phyloP scores from a whole-genome alignment of 2,888 invertebrate species.

The Suillia variegata region DNA sequence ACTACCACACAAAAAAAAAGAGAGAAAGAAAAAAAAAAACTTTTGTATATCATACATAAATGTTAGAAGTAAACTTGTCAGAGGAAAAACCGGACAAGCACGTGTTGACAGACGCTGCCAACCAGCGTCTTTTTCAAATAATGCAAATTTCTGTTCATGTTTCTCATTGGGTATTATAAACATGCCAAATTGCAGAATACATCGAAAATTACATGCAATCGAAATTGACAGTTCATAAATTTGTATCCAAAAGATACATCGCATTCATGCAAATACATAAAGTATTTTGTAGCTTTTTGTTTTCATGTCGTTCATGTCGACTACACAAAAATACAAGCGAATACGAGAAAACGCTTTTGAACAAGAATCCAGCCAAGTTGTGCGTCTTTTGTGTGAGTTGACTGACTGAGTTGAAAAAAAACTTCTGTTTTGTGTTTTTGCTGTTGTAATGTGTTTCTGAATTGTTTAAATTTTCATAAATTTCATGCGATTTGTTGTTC shows the following conservation, averaged over 20 bases:
- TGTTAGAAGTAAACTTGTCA: no score
- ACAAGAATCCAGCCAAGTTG: background rate
- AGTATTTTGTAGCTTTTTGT: no score
- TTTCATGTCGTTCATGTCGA: no score
- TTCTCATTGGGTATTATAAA: background rate
- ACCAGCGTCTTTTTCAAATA: background rate
- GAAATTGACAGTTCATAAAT: slow-evolving; percentile 16
- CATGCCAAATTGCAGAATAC: no score
- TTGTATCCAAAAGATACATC: background rate
- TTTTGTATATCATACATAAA: background rate
- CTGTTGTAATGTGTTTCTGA: background rate
- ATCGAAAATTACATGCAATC: background rate
- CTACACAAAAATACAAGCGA: no score
- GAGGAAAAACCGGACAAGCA: no score
- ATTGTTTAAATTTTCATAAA: slow-evolving; percentile 9
- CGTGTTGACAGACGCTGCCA: background rate
- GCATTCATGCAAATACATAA: no score
- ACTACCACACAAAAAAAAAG: no score
- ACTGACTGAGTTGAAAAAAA: no score
- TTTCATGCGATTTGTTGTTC: background rate
- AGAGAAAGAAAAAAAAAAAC: no score
- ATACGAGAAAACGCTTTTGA: no score
- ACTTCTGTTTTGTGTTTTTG: background rate
- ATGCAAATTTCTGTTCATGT: background rate
- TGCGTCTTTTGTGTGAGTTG: background rate